Percentiles rank a stretch among this genome's conserved stretches.
These are phyloP conservation scores for Hymenochirus boettgeri DNA, from an alignment of 2,113 vertebrate genomes.

Conservation along the genomic window DNA sequence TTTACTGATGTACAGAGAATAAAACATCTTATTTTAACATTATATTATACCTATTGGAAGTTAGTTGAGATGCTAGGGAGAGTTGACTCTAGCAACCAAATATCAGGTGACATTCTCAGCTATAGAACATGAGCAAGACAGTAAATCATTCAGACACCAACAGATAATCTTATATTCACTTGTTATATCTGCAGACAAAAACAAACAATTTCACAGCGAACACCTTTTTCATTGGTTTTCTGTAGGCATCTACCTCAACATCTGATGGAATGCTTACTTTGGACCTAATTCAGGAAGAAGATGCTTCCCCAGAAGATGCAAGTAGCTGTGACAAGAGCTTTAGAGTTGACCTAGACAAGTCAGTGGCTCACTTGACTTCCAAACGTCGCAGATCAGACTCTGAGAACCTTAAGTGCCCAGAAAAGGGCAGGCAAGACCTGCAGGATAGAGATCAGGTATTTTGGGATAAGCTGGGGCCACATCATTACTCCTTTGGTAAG, in stretches of 20 bases:
- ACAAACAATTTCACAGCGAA: too few species aligned
- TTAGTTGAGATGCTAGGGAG: too few species aligned
- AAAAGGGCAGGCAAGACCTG: slow-evolving; percentile 58
- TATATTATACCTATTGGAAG: too few species aligned
- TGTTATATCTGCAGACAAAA: too few species aligned
- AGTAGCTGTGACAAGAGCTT: slow-evolving; percentile 70
- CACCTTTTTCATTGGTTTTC: neutral
- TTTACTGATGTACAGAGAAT: too few species aligned
- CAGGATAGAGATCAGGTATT: slow-evolving; percentile 51
- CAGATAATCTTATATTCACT: too few species aligned
- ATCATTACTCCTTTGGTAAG: slow-evolving; percentile 54
- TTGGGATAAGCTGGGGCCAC: slow-evolving; percentile 49
- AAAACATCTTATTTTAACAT: too few species aligned
- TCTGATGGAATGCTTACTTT: slow-evolving; percentile 88
- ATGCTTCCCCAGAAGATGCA: slow-evolving; percentile 60
- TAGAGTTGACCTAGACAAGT: slow-evolving; percentile 67
- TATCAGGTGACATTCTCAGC: too few species aligned
- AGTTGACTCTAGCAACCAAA: too few species aligned
- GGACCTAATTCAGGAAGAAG: slow-evolving; percentile 94
- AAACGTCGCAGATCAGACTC: slow-evolving; percentile 62
- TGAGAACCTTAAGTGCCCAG: slow-evolving; percentile 41
- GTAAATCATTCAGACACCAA: too few species aligned
- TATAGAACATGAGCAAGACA: too few species aligned
- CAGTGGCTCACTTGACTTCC: slow-evolving; percentile 46
- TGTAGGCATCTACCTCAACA: slow-evolving; percentile 83